Evolutionary conservation across 2,888 invertebrate genomes (phyloP), one percentile per base, ranked within the genome.

Genomic region (Drosophila siamana): DNA sequence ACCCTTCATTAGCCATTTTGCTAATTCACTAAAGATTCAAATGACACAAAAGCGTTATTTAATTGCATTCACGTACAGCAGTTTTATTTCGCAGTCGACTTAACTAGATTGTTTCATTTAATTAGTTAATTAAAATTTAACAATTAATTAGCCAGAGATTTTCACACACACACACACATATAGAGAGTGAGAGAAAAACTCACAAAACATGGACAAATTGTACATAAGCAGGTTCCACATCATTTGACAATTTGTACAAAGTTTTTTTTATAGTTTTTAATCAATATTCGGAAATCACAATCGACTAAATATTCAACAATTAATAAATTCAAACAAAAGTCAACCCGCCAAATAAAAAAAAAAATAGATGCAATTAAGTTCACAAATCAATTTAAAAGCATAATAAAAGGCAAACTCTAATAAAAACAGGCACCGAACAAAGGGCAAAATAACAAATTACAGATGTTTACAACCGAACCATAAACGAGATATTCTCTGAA

Each of bases 281-380:
- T 65, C 40, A 65, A 54, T 46, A 65, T 65, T 69, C 26, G 26
- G 59, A 74, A 71, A 44, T 13, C 36, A 54, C 57, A 51, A 15
- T 33, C 48, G 46, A 55, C 55, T 15, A 71, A 24, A 75, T 60
- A 46, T 75, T 66, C 33, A 59, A 51, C 61, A 71, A 51, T 68
- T 54, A 68, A 61, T 50, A 71, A 66, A 68, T 65, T 46, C 64
- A 68, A 65, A 78, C 52, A 65, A 86, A 82, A 66, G 78, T 80
- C 73, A 84, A 74, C 85, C 85, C 88, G 85, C 85, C 85, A 85
- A 85, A 78, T 74, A 13, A 43, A 60, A 56, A 33, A 56, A 56
- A 33, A 56, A n/a, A n/a, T n/a, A n/a, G n/a, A 67, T 63, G 73
- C 61, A 73, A 48, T 72, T 74, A 78, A 80, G 78, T 77, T 67